phyloP scores from a whole-genome alignment of 2,888 invertebrate species.

The Sminthurinus aureus region DNA sequence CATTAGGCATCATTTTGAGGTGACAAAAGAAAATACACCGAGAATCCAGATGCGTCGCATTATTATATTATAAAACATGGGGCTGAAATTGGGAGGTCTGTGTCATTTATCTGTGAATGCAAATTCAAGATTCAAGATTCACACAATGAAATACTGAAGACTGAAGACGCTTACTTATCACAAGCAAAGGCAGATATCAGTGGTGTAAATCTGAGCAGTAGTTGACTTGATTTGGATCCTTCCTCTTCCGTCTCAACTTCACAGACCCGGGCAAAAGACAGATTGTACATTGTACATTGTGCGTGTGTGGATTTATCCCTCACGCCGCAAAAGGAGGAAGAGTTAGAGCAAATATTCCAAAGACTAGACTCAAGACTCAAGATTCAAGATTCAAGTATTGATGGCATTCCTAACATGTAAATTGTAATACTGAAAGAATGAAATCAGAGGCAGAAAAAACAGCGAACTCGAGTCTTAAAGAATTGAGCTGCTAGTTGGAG shows the following conservation, averaged over 20 bases:
- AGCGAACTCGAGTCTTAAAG: neutral
- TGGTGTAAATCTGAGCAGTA: too few species aligned
- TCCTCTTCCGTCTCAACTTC: too few species aligned
- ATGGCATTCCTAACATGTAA: neutral
- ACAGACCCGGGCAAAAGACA: too few species aligned
- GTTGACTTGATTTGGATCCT: too few species aligned
- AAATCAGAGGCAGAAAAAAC: neutral
- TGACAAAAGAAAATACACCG: neutral
- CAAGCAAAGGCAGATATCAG: too few species aligned
- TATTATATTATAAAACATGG: neutral
- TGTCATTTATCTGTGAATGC: neutral
- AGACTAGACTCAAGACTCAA: too few species aligned
- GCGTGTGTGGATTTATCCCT: too few species aligned
- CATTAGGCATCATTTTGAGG: too few species aligned
- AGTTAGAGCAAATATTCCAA: neutral
- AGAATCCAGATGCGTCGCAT: neutral
- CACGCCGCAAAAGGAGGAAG: neutral
- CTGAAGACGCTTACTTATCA: too few species aligned
- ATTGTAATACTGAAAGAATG: neutral
- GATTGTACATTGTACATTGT: too few species aligned
- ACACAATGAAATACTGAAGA: neutral
- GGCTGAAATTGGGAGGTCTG: conserved; percentile 1
- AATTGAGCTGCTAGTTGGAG: conserved; percentile 9
- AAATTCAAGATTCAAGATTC: too few species aligned
- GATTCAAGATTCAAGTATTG: too few species aligned